Base-by-base conservation (phyloP, 2,797 vertebrate genomes). In the Spinus pinus region DNA sequence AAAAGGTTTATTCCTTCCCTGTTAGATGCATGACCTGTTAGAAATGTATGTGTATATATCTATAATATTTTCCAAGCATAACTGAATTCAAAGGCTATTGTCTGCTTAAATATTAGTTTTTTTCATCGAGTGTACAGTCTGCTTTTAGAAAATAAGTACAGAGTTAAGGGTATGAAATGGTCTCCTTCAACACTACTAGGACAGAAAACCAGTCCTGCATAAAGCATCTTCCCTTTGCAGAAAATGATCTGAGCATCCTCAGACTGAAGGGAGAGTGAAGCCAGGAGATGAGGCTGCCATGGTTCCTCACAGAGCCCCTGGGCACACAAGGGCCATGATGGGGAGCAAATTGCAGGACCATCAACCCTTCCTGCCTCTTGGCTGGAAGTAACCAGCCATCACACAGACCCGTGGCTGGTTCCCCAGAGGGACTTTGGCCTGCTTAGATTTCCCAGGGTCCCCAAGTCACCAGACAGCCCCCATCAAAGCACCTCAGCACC, bases 21-120 rank as follows among this genome's bases (percentile, higher is more conserved):
- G 62, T 88, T 75, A 70, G 41, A 88, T 73, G 56, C n/a, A 39
- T 50, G 62, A 79, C 31, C 80, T 58, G 19, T 42, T 88, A 94
- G 51, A 88, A 16, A 41, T 77, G 60, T 42, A 39, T 69, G 4
- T 49, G 7, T 22, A 21, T 31, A 4, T 64, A 69, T 54, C 11
- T 56, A 79, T 33, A 84, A 80, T 87, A 80, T 88, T 91, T 93
- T 71, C 83, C 74, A 82, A 90, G 65, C 69, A 71, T 62, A 90
- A 46, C 78, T 82, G 50, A 56, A 70, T 73, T 93, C 5, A 22
- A 93, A 93, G 27, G 35, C 24, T 6, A 27, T n/a, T 49, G 17
- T 37, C 80, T 88, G 19, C 18, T 79, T 85, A 87, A 87, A 77
- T 78, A 78, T 25, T 73, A 61, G 24, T 58, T 91, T 91, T 91